Percentiles rank a stretch among this genome's conserved stretches.
Conservation (phyloP, 1,140 invertebrate species). For the Eciton burchellii region DNA sequence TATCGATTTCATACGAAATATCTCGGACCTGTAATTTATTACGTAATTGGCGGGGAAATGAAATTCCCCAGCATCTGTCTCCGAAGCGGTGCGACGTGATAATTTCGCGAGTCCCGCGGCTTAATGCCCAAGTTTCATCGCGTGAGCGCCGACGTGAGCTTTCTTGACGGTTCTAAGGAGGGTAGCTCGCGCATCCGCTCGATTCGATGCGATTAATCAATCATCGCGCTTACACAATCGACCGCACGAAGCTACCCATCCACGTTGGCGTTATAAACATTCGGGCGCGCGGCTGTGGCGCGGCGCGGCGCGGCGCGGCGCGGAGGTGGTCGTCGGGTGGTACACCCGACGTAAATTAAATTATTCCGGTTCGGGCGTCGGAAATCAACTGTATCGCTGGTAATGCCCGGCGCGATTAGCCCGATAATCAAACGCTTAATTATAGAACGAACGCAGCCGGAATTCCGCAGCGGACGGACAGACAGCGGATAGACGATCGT, state of each 20-base stretch:
- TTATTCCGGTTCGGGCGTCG: slow-evolving; percentile 66
- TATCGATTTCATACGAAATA: not conserved
- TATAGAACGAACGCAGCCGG: slow-evolving; percentile 58
- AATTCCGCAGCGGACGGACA: not conserved
- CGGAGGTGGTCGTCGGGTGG: no score
- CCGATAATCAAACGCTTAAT: slow-evolving; percentile 68
- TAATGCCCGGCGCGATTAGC: slow-evolving; percentile 57
- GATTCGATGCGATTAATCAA: slow-evolving; percentile 47
- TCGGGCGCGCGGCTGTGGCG: slow-evolving; percentile 13
- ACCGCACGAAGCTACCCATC: slow-evolving; percentile 19
- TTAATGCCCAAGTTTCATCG: slow-evolving; percentile 47
- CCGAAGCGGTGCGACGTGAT: slow-evolving; percentile 3
- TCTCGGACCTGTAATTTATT: not conserved
- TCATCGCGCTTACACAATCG: slow-evolving; percentile 26
- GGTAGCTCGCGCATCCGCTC: slow-evolving; percentile 22
- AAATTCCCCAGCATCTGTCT: slow-evolving; percentile 20
- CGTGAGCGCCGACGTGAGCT: slow-evolving; percentile 16
- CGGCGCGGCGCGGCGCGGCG: no score
- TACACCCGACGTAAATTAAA: slow-evolving; percentile 57
- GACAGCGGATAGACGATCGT: not conserved
- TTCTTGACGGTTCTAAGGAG: slow-evolving; percentile 61
- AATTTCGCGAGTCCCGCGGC: not conserved
- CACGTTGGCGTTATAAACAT: slow-evolving; percentile 54
- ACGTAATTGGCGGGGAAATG: slow-evolving; percentile 17
- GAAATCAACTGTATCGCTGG: slow-evolving; percentile 67